Conservation (phyloP, 2,113 vertebrate species). For the Eudorcas thomsonii region DNA sequence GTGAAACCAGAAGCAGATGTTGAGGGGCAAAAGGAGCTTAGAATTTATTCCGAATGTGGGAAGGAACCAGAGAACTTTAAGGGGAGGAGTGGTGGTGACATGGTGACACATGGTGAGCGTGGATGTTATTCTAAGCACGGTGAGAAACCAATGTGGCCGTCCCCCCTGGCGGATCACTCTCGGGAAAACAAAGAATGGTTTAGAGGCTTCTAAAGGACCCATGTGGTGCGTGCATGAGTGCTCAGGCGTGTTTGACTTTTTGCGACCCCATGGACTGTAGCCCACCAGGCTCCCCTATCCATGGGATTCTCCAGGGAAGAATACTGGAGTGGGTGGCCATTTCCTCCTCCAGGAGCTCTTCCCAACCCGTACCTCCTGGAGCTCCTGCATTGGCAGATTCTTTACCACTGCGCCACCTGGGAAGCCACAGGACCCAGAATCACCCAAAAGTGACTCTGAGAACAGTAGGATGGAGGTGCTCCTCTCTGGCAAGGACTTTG, state of each 20-base stretch:
- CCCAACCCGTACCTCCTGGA: neutral
- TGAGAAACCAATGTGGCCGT: neutral
- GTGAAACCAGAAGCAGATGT: neutral
- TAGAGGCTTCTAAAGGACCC: neutral
- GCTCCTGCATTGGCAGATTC: neutral
- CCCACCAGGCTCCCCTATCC: neutral
- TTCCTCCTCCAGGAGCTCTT: neutral
- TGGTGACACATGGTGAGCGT: neutral
- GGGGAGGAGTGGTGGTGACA: accelerated
- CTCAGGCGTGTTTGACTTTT: neutral
- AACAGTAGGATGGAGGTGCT: neutral
- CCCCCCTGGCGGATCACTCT: neutral
- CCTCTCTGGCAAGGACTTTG: neutral
- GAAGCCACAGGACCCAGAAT: neutral
- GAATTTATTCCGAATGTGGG: accelerated
- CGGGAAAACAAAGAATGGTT: neutral
- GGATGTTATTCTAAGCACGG: neutral
- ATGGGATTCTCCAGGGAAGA: neutral
- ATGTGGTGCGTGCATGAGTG: accelerated
- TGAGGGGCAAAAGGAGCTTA: neutral
- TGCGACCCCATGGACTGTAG: neutral
- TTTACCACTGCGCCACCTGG: neutral
- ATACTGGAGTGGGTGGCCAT: neutral
- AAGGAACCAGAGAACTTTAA: neutral
- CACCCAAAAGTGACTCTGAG: neutral